A percentile compares a stretch with the other conserved stretches of the same genome.
Conservation (phyloP, 2,113 vertebrate species). For the Trachemys scripta region DNA sequence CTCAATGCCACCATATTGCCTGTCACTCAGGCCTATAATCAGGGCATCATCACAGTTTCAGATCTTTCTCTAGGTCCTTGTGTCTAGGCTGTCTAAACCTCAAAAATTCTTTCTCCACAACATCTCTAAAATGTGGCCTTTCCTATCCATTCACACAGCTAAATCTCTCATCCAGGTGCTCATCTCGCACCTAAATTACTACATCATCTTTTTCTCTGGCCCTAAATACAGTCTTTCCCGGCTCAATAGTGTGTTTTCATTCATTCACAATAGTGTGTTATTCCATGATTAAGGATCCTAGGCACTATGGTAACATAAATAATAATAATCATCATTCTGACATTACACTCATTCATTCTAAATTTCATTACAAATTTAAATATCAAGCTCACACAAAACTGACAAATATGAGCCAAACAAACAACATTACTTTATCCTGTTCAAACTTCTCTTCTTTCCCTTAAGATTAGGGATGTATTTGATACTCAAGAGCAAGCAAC, state of each 20-base stretch:
- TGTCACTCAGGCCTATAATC: not conserved
- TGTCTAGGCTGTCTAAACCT: not conserved
- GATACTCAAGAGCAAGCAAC: not conserved
- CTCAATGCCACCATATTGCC: not conserved
- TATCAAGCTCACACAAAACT: not conserved
- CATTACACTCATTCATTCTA: not conserved
- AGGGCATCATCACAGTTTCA: not conserved
- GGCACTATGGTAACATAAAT: no score
- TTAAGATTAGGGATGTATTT: not conserved
- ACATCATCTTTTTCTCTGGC: no score
- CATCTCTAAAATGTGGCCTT: no score
- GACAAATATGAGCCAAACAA: not conserved
- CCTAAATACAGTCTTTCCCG: no score
- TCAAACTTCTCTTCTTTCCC: fast-evolving
- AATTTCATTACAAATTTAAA: not conserved
- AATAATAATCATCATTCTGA: not conserved
- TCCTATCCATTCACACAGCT: not conserved
- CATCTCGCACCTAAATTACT: not conserved
- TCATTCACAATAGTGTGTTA: no score
- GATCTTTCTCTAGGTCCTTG: not conserved
- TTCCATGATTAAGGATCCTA: no score
- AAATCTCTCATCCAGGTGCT: not conserved
- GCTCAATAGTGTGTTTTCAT: no score
- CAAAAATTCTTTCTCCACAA: not conserved
- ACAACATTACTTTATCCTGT: not conserved